These are phyloP conservation scores for Acleris literana DNA, from an alignment of 2,888 invertebrate species.

Conservation along the genomic window DNA sequence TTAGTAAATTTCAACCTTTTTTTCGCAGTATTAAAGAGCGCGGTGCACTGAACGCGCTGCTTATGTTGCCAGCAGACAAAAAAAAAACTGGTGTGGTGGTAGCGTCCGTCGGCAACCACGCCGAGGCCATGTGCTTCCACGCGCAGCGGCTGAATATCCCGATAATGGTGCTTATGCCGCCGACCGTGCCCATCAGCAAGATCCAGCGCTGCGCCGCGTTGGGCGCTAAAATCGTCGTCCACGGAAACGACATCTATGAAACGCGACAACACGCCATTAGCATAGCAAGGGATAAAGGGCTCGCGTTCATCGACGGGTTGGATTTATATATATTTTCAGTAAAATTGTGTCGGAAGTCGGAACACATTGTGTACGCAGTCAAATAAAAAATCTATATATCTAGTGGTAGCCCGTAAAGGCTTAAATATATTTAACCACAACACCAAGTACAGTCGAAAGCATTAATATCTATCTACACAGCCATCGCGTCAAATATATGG, in stretches of 20 bases:
- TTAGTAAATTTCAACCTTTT: background rate
- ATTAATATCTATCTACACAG: no score
- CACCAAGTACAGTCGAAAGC: no score
- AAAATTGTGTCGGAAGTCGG: background rate
- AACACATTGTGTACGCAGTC: no score
- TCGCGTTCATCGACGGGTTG: slow-evolving; percentile 87
- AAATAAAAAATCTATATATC: no score
- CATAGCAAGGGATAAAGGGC: slow-evolving; percentile 83
- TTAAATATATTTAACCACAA: no score
- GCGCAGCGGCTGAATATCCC: slow-evolving; percentile 84
- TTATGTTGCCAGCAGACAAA: slow-evolving; percentile 82
- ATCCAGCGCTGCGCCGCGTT: slow-evolving; percentile 84
- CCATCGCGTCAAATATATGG: no score
- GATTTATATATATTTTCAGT: slow-evolving; percentile 16
- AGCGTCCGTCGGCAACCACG: slow-evolving; percentile 89
- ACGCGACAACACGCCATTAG: slow-evolving; percentile 84
- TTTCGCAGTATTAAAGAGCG: slow-evolving; percentile 87
- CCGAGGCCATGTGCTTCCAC: slow-evolving; percentile 86
- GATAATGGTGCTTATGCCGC: slow-evolving; percentile 87
- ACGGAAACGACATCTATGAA: slow-evolving; percentile 85
- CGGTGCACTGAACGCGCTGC: slow-evolving; percentile 86
- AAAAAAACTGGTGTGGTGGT: slow-evolving; percentile 86
- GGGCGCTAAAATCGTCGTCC: slow-evolving; percentile 86
- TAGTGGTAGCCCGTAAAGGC: no score
- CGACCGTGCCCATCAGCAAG: slow-evolving; percentile 86